Base-by-base conservation (phyloP, 2,113 vertebrate genomes). In the Cyphomyrus discorhynchus region DNA sequence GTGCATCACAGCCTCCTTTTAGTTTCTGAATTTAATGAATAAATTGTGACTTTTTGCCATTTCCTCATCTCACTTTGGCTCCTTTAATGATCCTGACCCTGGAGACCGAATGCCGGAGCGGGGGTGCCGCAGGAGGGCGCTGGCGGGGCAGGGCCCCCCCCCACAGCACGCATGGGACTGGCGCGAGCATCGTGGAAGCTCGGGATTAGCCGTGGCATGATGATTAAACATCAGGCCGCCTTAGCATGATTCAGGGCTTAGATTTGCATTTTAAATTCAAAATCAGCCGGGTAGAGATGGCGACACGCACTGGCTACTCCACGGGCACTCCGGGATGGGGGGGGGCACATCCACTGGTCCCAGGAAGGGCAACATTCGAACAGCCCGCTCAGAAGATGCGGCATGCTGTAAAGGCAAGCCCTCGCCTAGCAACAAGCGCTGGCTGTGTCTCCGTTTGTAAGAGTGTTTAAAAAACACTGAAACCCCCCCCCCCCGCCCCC, bases 181-280 rank as follows among this genome's bases (percentile, higher is more conserved):
- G 39, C 17, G 31, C 50, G 56, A 46, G 39, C 27, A 35, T 58
- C 66, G 50, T 84, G 74, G 66, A 45, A 83, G 24, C 50, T 45
- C 35, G 4, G 35, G 89, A 92, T 93, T 92, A 82, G 91, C 91
- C n/a, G 90, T 53, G 88, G 70, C 31, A 15, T 52, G 58, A 90
- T 91, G 90, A 92, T 91, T 90, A 91, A 89, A 91, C 56, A 53
- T 89, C 87, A 84, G 86, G 53, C 83, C n/a, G 47, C 87, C 42
- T 50, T 46, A 86, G 86, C n/a, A 83, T 52, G 66, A 88, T 92
- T 93, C 74, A 46, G 90, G 91, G 88, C 19, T 19, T 2, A 15
- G n/a, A 89, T 92, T 91, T 91, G 86, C 90, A 91, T 88, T 87
- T 84, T 91, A 66, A 92, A 93, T 90, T 53, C 1, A 70, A 88